phyloP scores from a whole-genome alignment of 2,113 vertebrate species.

The Sterrhoptilus dennistouni region DNA sequence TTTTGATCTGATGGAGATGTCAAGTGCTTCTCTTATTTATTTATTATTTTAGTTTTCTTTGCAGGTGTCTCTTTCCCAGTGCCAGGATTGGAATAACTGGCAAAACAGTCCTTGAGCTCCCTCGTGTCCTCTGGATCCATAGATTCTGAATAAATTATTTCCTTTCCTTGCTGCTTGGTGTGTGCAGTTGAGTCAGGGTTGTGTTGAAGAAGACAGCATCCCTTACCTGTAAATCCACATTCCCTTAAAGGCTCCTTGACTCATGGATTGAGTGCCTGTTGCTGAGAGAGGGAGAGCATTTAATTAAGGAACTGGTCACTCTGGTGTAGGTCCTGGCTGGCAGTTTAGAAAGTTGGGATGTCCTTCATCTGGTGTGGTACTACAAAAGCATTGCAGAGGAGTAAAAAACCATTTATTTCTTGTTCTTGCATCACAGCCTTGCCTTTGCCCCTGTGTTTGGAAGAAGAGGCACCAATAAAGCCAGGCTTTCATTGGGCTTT shows the following conservation, averaged over 20 bases:
- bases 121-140: neutral
- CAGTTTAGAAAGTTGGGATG: neutral
- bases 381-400: neutral
- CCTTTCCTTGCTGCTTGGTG: neutral
- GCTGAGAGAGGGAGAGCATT: slow-evolving; percentile 1
- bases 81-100: neutral
- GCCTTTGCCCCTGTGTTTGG: neutral
- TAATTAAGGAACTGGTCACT: slow-evolving; percentile 59
- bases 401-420: neutral
- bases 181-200: neutral
- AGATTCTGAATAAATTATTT: neutral
- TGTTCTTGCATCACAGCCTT: neutral
- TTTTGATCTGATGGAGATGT: neutral
- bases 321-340: neutral
- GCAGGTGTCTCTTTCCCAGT: neutral
- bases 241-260: slow-evolving; percentile 43
- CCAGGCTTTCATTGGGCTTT: neutral
- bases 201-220: neutral
- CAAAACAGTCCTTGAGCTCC: neutral
- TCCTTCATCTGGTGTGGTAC: neutral
- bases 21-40: neutral
- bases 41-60: neutral
- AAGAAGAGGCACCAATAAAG: neutral
- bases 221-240: slow-evolving; percentile 48
- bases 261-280: slow-evolving; percentile 11